A percentile compares a stretch with the other conserved stretches of the same genome.
These are phyloP conservation scores for Actias luna DNA, from an alignment of 2,888 invertebrate species.

Conservation along the genomic window DNA sequence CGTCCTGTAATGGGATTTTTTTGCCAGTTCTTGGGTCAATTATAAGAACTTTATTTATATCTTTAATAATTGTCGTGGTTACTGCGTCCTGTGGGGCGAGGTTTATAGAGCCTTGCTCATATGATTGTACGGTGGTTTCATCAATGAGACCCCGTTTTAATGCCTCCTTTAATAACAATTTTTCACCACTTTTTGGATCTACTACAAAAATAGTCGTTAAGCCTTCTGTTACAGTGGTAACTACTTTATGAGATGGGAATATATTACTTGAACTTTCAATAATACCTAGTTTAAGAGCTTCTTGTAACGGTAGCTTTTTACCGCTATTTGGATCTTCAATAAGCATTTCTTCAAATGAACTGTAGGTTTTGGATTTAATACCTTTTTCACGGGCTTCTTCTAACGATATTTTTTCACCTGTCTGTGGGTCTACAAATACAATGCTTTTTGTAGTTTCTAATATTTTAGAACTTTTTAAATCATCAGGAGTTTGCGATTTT, in stretches of 20 bases:
- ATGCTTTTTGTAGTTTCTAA: slow-evolving; percentile 10
- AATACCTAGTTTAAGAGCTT: slow-evolving; percentile 80
- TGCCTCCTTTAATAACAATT: slow-evolving; percentile 64
- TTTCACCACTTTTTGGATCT: slow-evolving; percentile 39
- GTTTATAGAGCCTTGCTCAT: slow-evolving; percentile 4
- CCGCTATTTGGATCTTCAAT: slow-evolving; percentile 75
- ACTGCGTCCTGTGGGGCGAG: not conserved
- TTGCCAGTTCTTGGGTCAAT: slow-evolving; percentile 90
- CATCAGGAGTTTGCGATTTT: slow-evolving; percentile 30
- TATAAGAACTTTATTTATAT: slow-evolving; percentile 74
- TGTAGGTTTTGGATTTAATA: slow-evolving; percentile 2
- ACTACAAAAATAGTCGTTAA: not conserved
- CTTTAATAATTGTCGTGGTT: slow-evolving; percentile 33
- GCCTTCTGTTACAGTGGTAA: slow-evolving; percentile 1
- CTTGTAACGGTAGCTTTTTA: slow-evolving; percentile 77
- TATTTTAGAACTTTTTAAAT: not conserved
- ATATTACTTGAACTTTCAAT: slow-evolving; percentile 3
- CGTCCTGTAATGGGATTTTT: slow-evolving; percentile 88
- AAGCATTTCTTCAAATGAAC: not conserved
- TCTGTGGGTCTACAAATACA: slow-evolving; percentile 23
- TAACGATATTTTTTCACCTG: slow-evolving; percentile 3
- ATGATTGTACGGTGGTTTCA: not conserved
- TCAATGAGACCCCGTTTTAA: slow-evolving; percentile 10
- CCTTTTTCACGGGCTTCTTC: slow-evolving; percentile 14
- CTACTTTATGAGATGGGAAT: not conserved